phyloP scores from a whole-genome alignment of 2,888 invertebrate genomes.

The Calameuta idolon region DNA sequence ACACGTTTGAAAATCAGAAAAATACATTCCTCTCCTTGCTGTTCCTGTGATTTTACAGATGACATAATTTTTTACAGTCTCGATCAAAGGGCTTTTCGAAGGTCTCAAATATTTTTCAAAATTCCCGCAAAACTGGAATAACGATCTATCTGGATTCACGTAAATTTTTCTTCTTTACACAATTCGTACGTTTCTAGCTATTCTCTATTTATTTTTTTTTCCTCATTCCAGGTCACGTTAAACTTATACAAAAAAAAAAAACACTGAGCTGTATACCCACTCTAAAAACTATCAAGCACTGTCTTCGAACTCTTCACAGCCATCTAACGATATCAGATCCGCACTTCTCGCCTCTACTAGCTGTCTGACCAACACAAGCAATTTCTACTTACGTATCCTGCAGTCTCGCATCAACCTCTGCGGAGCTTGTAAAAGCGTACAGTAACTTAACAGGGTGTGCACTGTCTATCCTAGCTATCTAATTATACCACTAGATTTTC shows the following conservation, averaged over 20 bases:
- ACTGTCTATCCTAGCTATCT: background rate
- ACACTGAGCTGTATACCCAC: background rate
- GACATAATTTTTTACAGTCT: background rate
- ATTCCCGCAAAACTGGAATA: background rate
- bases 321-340: no score
- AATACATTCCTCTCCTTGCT: background rate
- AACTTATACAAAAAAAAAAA: background rate
- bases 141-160: background rate
- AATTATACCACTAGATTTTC: background rate
- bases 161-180: no score
- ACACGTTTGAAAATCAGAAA: background rate
- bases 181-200: background rate
- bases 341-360: background rate
- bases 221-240: background rate
- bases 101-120: no score
- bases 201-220: background rate
- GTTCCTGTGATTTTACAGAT: background rate
- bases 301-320: background rate
- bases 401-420: background rate
- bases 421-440: background rate
- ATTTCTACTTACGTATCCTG: background rate
- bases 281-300: background rate
- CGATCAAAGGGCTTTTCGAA: no score
- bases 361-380: background rate
- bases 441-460: background rate